Evolutionary conservation across 2,888 invertebrate species (phyloP).

Genomic region (Priocnemis perturbator): DNA sequence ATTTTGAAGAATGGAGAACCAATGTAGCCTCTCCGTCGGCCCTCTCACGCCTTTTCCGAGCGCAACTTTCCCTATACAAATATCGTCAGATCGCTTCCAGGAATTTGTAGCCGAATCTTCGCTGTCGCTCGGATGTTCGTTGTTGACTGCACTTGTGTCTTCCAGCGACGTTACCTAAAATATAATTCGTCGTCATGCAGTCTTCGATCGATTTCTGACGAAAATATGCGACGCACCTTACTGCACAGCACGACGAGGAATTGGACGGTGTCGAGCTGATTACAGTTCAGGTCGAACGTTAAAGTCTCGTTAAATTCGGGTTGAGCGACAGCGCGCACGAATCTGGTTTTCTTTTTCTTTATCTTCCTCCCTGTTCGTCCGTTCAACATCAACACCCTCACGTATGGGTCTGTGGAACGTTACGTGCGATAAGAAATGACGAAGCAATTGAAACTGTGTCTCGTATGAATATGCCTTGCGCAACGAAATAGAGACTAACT

Average conservation of each 20-base stretch:
- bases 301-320: constrained; percentile 75
- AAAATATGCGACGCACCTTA: constrained; percentile 57
- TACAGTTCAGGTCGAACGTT: constrained; percentile 72
- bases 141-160: constrained; percentile 39
- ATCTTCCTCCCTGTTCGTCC: constrained; percentile 72
- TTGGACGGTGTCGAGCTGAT: constrained; percentile 72
- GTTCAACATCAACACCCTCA: constrained; percentile 73
- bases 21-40: constrained; percentile 69
- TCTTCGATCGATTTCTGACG: background rate
- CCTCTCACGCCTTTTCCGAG: constrained; percentile 73
- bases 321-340: constrained; percentile 60
- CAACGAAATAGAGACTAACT: constrained; percentile 66
- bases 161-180: constrained; percentile 26
- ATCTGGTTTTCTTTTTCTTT: constrained; percentile 73
- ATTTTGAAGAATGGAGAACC: constrained; percentile 73
- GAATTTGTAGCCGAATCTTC: constrained; percentile 68
- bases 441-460: background rate
- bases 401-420: constrained; percentile 71
- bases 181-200: background rate
- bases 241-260: constrained; percentile 72
- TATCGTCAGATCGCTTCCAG: constrained; percentile 59
- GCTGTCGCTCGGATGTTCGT: constrained; percentile 66
- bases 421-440: constrained; percentile 2
- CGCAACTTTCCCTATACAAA: constrained; percentile 71
- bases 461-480: background rate